Percentiles rank a stretch among this genome's conserved stretches.
These are phyloP conservation scores for Desmophyllum pertusum DNA, from an alignment of 92 coral and sea anemone genomes.

Conservation along the genomic window DNA sequence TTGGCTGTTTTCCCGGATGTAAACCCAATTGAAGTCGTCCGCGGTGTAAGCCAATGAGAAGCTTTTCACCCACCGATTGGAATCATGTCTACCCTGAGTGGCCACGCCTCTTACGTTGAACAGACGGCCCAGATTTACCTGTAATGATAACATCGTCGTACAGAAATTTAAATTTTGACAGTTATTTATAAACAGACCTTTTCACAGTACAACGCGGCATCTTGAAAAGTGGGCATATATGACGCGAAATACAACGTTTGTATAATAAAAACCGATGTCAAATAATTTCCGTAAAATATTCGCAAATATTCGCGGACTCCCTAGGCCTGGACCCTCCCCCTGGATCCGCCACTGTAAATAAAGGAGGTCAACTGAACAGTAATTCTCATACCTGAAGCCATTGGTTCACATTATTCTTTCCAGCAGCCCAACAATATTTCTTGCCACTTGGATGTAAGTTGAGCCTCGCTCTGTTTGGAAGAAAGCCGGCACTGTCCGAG, in stretches of 20 bases:
- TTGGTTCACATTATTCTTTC: conserved; percentile 16
- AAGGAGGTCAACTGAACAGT: too few species aligned
- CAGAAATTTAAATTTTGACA: too few species aligned
- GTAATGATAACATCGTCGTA: background rate
- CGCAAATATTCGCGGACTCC: too few species aligned
- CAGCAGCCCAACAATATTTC: conserved; percentile 35
- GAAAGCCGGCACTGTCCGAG: background rate
- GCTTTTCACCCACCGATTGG: background rate
- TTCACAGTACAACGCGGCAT: background rate
- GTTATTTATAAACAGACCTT: too few species aligned
- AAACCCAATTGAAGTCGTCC: background rate
- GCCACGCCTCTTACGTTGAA: conserved; percentile 11
- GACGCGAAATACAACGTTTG: too few species aligned
- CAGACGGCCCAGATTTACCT: background rate
- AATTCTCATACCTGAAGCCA: conserved; percentile 27
- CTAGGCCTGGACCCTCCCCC: too few species aligned
- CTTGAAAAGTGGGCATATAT: too few species aligned
- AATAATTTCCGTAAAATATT: background rate
- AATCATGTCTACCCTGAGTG: background rate
- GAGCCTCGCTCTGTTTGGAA: conserved; percentile 36
- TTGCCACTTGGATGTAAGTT: conserved; percentile 19
- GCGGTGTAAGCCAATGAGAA: background rate
- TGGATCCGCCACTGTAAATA: too few species aligned
- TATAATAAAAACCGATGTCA: background rate
- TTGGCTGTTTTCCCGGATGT: background rate